Conservation (phyloP, 2,113 vertebrate genomes). For the Ploceus nigricollis region DNA sequence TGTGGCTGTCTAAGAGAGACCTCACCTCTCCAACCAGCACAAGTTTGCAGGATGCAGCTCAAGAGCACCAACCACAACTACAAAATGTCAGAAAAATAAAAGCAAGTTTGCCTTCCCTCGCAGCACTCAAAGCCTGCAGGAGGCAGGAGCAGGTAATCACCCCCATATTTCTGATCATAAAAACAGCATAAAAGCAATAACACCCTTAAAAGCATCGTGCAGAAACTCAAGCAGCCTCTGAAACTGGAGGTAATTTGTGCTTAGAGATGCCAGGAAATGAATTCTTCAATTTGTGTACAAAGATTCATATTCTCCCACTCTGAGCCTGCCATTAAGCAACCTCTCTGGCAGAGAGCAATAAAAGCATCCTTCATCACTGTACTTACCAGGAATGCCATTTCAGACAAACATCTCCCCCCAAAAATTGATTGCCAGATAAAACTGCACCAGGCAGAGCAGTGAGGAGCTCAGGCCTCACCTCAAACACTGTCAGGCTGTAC, state of each 20-base stretch:
- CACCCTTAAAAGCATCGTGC: background rate
- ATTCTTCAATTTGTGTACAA: conserved; percentile 8
- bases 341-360: conserved; percentile 25
- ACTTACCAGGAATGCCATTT: background rate
- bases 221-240: background rate
- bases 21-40: background rate
- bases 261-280: conserved; percentile 40
- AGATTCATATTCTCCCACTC: conserved; percentile 24
- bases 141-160: background rate
- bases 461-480: conserved; percentile 79
- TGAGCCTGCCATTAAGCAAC: conserved; percentile 10
- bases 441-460: background rate
- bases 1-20: background rate
- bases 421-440: background rate
- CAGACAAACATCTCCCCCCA: background rate
- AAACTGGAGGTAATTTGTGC: background rate
- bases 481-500: conserved; percentile 98
- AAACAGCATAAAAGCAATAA: conserved; percentile 6
- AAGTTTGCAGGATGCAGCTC: background rate
- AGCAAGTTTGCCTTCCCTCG: background rate
- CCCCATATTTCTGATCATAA: background rate
- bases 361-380: background rate
- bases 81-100: background rate
- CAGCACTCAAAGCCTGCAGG: background rate
- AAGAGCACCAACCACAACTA: background rate